Base-by-base conservation (phyloP, 2,113 vertebrate genomes). In the Leptobrachium leishanense region DNA sequence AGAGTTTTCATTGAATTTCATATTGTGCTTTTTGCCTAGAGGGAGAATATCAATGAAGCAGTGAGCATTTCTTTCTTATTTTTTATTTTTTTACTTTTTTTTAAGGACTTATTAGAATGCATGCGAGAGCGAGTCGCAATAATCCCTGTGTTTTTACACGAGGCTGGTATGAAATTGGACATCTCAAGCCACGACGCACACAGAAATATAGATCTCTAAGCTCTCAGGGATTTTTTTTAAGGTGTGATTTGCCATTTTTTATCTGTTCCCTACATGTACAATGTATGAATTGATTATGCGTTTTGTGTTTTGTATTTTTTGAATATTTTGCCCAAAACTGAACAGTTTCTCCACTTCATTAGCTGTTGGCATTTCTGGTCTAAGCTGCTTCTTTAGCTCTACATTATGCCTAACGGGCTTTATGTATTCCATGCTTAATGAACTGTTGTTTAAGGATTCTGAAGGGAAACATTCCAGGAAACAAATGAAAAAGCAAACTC, bases 1-100 rank as follows among this genome's bases (percentile, higher is more conserved):
- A 57, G 78, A 2, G 10, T 85, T 87, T 90, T 87, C 74, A 81
- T 75, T 87, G 79, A 88, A 88, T 90, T 88, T 88, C 59, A 67
- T 84, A 79, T 73, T 83, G 69, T 41, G 75, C 31, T 79, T 75
- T 50, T 85, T 0, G 68, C 86, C 84, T 72, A 2, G 71, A 89
- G 86, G 81, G 84, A 83, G 82, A 87, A 83, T 87, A 84, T 83
- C 87, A 89, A 75, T 87, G 76, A 84, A 84, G 68, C 78, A 76
- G 81, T 82, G 77, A 86, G 67, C 64, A 83, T 71, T 20, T 83
- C 81, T 40, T 31, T 31, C 72, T 1, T 50, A 6, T 74, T 70
- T 85, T 79, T 81, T 31, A 31, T 31, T 50, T 50, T 50, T 50
- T 50, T 0, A 5, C 8, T 50, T 50, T 50, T 50, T 50, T 50